These are phyloP conservation scores for Zygaena filipendulae DNA, from an alignment of 2,888 invertebrate species.

Conservation along the genomic window DNA sequence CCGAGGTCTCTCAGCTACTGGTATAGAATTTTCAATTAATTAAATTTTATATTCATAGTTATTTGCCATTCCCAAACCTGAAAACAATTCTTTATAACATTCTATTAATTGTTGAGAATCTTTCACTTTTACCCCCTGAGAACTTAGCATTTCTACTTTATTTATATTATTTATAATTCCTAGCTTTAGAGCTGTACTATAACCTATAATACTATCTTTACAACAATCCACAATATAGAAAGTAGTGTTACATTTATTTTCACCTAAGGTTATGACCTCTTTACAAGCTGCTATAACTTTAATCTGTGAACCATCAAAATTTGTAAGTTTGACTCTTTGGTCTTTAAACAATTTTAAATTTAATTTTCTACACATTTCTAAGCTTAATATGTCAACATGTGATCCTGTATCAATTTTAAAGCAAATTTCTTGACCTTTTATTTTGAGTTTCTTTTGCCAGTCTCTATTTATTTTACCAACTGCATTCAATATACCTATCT, in stretches of 20 bases:
- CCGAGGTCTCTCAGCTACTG: constrained; percentile 5
- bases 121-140: not conserved
- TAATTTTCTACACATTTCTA: constrained; percentile 1
- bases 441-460: constrained; percentile 2
- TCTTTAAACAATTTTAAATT: not conserved
- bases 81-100: constrained; percentile 1
- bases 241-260: not conserved
- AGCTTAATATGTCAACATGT: constrained; percentile 5
- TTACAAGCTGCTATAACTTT: not conserved
- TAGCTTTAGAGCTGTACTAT: constrained; percentile 1
- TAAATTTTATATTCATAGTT: constrained; percentile 5
- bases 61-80: constrained; percentile 2
- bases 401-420: constrained; percentile 6
- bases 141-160: not conserved
- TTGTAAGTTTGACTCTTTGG: not conserved
- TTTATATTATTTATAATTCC: constrained; percentile 2
- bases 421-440: not conserved
- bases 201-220: not conserved
- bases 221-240: constrained; percentile 1
- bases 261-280: constrained; percentile 1
- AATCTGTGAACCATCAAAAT: constrained; percentile 3
- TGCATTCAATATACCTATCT: too few species aligned
- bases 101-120: not conserved
- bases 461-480: constrained; percentile 1
- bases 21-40: constrained; percentile 1